These are phyloP conservation scores for Anodontia alba DNA, from an alignment of 2,888 invertebrate species.

Conservation along the genomic window DNA sequence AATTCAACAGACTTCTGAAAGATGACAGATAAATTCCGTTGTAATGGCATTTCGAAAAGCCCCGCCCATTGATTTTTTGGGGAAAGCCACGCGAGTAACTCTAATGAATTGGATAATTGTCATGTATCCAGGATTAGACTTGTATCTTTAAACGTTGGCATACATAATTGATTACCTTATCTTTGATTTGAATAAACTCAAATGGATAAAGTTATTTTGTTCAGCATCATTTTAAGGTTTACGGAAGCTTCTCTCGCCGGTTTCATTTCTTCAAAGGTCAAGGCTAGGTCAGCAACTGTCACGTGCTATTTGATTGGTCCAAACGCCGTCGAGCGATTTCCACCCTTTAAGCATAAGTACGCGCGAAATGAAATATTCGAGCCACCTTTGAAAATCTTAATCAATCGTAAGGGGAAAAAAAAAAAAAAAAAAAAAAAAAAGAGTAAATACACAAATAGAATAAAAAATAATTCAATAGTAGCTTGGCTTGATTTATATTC, in stretches of 20 bases:
- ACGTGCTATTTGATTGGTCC: conserved; percentile 32
- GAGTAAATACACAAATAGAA: too few relatives aligned
- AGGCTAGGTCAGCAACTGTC: conserved; percentile 5
- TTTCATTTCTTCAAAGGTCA: conserved; percentile 16
- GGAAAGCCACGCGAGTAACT: neutral
- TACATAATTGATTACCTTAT: neutral
- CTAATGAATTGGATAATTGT: too few relatives aligned
- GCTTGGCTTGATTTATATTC: too few relatives aligned
- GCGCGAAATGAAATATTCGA: neutral
- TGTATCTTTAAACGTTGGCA: neutral
- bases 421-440: too few relatives aligned
- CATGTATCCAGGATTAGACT: too few relatives aligned
- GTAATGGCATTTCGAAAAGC: neutral
- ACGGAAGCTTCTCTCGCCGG: conserved; percentile 1
- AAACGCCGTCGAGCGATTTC: neutral
- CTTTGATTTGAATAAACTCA: neutral
- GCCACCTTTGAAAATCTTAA: too few relatives aligned
- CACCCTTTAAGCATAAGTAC: neutral
- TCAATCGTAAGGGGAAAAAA: too few relatives aligned
- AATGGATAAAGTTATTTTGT: neutral
- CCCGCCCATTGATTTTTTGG: conserved; percentile 3
- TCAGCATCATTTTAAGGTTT: neutral
- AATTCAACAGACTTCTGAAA: too few relatives aligned
- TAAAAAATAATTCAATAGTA: too few relatives aligned
- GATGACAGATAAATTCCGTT: too few relatives aligned